Conservation (phyloP, 2,113 vertebrate species). For the Thryonomys swinderianus region DNA sequence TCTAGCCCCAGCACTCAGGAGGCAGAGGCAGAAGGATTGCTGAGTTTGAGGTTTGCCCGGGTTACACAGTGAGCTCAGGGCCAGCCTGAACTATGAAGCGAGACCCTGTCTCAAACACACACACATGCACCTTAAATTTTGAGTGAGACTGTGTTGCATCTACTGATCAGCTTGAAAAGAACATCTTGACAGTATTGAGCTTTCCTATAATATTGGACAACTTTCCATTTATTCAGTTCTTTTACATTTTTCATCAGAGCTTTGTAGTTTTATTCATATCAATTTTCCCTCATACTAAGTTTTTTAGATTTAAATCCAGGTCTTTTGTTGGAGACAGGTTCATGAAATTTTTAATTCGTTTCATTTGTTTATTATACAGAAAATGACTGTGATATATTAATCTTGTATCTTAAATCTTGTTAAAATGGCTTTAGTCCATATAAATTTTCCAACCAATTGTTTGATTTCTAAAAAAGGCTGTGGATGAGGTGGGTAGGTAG, state of each 20-base stretch:
- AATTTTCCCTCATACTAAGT: neutral
- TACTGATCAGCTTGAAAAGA: neutral
- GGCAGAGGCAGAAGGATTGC: no score
- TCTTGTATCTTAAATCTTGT: neutral
- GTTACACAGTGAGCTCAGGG: no score
- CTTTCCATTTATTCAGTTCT: neutral
- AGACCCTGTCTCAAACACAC: no score
- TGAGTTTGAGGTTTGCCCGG: no score
- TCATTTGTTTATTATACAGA: neutral
- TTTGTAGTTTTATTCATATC: neutral
- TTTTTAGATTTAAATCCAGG: neutral
- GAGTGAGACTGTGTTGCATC: no score
- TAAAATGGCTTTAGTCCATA: neutral
- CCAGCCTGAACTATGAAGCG: no score
- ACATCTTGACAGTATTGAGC: neutral
- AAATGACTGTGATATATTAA: neutral
- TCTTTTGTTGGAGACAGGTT: neutral
- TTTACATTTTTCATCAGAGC: neutral
- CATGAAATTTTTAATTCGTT: neutral
- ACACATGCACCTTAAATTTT: no score
- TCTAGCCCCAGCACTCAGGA: no score
- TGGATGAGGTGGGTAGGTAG: no score
- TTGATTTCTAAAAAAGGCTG: neutral
- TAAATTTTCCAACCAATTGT: neutral
- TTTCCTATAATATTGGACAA: neutral